Conservation (phyloP, 2,113 vertebrate genomes). For the Vulpes ferrilata region DNA sequence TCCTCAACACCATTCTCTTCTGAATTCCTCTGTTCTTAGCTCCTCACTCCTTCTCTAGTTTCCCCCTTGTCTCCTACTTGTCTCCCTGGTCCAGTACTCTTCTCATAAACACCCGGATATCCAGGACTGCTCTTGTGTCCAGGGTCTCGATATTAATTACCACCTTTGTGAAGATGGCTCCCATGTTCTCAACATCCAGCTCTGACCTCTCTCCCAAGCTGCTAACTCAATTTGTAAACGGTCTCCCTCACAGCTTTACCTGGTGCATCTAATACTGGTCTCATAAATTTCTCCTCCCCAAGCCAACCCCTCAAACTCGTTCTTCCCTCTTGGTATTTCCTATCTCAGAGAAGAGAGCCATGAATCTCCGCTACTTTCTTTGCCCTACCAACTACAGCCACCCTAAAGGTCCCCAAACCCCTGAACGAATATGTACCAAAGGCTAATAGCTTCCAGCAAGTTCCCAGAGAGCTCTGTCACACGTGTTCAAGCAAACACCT, state of each 20-base stretch:
- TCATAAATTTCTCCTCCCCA: neutral
- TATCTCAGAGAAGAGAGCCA: neutral
- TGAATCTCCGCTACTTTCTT: neutral
- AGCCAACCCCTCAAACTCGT: neutral
- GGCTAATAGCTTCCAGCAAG: neutral
- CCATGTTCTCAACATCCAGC: neutral
- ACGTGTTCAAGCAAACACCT: neutral
- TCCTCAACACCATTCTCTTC: neutral
- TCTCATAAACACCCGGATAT: neutral
- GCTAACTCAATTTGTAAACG: neutral
- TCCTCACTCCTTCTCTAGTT: neutral
- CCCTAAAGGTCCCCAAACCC: neutral
- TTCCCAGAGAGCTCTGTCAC: neutral
- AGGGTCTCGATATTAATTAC: neutral
- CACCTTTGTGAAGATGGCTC: neutral
- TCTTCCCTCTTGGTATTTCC: neutral
- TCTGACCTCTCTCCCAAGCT: neutral
- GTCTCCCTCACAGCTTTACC: neutral
- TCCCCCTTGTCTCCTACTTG: neutral
- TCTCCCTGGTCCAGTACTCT: neutral
- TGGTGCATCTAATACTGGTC: neutral
- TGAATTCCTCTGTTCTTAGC: neutral
- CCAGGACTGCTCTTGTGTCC: neutral
- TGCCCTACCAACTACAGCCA: neutral
- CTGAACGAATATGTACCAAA: slow-evolving; percentile 8